Base-by-base conservation (phyloP, 2,888 invertebrate species). In the Cremastinae sp. region DNA sequence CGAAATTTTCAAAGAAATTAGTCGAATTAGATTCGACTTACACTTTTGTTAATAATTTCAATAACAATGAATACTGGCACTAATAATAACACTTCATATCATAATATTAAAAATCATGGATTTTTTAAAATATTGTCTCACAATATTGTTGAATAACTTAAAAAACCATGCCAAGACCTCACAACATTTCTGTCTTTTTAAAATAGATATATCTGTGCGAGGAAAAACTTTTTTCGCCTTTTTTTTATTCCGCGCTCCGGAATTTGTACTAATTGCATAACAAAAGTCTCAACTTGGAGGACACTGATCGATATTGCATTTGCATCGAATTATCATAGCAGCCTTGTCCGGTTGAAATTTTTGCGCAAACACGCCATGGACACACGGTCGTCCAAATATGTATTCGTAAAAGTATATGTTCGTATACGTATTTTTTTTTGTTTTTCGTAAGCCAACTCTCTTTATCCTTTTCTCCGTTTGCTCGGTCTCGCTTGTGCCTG, bases 291-390 rank as follows among this genome's bases (percentile, higher is more conserved):
- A 43, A 18, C 18, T 22, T 45, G 43, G 53, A 72, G 49, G 39
- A 58, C 58, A 61, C 53, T 61, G 69, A 73, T 73, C 76, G 76
- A 73, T 73, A 69, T 64, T 76, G 73, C 58, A 73, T 76, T 73
- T 76, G 76, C 76, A 76, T 76, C 64, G 69, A 70, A 69, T 76
- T 69, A 72, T 72, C 66, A 69, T 64, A 72, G 64, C 64, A 58
- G 62, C 55, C 35, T 45, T 41, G 41, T 41, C 62, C 68, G 58
- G 64, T 64, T 64, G 51, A 69, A 58, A 72, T 62, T 76, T 47
- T 74, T 74, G 55, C 28, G 18, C 20, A 53, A 4, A 18, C 53
- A 28, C 35, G 28, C 18, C n/a, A 49, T 8, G 16, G 10, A 16
- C 16, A 49, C 20, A 16, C 4, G 5, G 18, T 49, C 20, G 28